Percentiles rank a stretch among this genome's conserved stretches.
Conservation (phyloP, 2,888 invertebrate species). For the Leptinotarsa peninsularis region DNA sequence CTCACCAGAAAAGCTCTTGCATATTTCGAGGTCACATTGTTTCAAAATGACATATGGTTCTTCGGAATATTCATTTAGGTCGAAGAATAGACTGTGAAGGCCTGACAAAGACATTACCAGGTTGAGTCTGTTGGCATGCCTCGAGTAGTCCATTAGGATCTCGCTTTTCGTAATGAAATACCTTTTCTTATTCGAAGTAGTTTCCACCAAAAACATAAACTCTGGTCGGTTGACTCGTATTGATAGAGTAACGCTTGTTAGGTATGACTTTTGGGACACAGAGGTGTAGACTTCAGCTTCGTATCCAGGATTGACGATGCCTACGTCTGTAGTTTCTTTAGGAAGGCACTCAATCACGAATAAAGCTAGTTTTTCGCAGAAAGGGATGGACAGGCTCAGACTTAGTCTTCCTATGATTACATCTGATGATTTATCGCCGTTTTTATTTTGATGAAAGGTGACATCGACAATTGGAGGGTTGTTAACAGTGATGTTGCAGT, state of each 20-base stretch:
- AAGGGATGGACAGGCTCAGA: slow-evolving; percentile 80
- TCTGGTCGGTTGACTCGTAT: slow-evolving; percentile 83
- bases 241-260: slow-evolving; percentile 74
- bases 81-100: slow-evolving; percentile 68
- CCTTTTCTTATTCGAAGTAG: slow-evolving; percentile 69
- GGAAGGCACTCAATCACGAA: slow-evolving; percentile 64
- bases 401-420: slow-evolving; percentile 79
- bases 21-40: slow-evolving; percentile 79
- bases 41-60: slow-evolving; percentile 73
- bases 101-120: slow-evolving; percentile 74
- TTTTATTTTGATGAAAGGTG: slow-evolving; percentile 73
- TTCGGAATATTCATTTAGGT: slow-evolving; percentile 58
- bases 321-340: slow-evolving; percentile 74
- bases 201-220: slow-evolving; percentile 78
- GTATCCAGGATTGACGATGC: slow-evolving; percentile 79
- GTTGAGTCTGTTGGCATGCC: slow-evolving; percentile 74
- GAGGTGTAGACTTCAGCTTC: slow-evolving; percentile 69
- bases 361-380: slow-evolving; percentile 69
- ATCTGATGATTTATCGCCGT: slow-evolving; percentile 75
- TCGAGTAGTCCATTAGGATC: slow-evolving; percentile 77
- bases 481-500: slow-evolving; percentile 70
- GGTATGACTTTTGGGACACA: slow-evolving; percentile 44
- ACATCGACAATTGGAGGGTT: slow-evolving; percentile 80
- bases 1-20: slow-evolving; percentile 73
- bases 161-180: slow-evolving; percentile 75